Percentiles rank a stretch among this genome's conserved stretches.
phyloP scores from a whole-genome alignment of 2,888 invertebrate genomes.

The Lasioglossum lativentre region DNA sequence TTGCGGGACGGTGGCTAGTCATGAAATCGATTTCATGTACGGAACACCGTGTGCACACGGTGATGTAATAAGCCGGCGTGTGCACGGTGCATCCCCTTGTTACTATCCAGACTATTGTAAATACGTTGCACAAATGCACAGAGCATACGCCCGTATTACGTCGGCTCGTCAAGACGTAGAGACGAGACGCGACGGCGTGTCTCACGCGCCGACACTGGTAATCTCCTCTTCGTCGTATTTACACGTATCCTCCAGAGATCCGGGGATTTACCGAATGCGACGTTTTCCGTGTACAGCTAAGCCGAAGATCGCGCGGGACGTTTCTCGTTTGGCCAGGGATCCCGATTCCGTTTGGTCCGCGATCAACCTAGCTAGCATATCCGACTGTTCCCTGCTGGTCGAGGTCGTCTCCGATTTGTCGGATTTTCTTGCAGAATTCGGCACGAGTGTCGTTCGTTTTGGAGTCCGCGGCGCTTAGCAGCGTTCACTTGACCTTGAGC shows the following conservation, averaged over 20 bases:
- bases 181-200: constrained; percentile 5
- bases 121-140: constrained; percentile 34
- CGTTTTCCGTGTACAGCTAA: constrained; percentile 53
- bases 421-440: not conserved
- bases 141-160: constrained; percentile 31
- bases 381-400: not conserved
- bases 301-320: constrained; percentile 47
- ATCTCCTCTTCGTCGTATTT: constrained; percentile 66
- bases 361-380: not conserved
- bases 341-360: not conserved
- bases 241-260: constrained; percentile 62
- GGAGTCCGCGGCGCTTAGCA: not conserved
- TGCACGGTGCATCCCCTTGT: constrained; percentile 35
- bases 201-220: constrained; percentile 43
- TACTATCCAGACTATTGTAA: constrained; percentile 52
- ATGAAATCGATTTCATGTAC: constrained; percentile 67
- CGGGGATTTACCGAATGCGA: constrained; percentile 59
- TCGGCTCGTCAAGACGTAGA: constrained; percentile 37
- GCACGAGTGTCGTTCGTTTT: not conserved
- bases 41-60: constrained; percentile 39
- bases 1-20: constrained; percentile 33
- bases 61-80: constrained; percentile 54
- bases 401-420: not conserved
- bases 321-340: constrained; percentile 32
- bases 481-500: no score